Percentiles rank a stretch among this genome's conserved stretches.
These are phyloP conservation scores for Serinus canaria DNA, from an alignment of 2,113 vertebrate genomes.

Conservation along the genomic window DNA sequence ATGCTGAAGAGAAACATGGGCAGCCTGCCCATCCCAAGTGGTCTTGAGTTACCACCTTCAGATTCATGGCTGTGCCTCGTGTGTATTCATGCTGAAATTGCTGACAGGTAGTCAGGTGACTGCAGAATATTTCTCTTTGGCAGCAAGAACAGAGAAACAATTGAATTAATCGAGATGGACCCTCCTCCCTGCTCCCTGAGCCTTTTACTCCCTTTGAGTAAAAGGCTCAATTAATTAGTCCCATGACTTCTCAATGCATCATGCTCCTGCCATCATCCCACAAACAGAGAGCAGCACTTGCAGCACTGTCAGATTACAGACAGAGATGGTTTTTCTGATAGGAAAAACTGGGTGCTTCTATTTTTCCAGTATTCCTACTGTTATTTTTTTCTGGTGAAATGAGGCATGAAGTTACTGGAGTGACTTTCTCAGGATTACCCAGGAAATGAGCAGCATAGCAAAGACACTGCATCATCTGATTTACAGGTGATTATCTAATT, in stretches of 20 bases:
- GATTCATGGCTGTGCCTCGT: background rate
- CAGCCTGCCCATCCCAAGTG: background rate
- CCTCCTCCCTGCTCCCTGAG: background rate
- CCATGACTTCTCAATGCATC: background rate
- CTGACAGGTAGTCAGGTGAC: background rate
- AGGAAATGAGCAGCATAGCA: background rate
- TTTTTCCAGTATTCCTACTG: background rate
- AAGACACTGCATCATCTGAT: background rate
- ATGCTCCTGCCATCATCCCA: background rate
- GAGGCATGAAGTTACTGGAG: background rate
- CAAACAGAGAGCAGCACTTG: background rate
- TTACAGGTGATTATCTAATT: background rate
- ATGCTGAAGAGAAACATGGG: background rate
- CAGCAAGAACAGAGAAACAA: background rate
- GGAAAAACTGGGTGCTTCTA: background rate
- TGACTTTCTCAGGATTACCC: background rate
- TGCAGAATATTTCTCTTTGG: background rate
- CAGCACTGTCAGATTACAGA: background rate
- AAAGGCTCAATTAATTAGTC: background rate
- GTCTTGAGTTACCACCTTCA: background rate
- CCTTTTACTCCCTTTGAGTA: too few relatives aligned
- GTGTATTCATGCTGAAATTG: background rate
- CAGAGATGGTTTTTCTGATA: background rate
- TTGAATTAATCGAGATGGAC: background rate
- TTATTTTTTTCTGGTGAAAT: background rate